phyloP scores from a whole-genome alignment of 1,140 invertebrate species.

The Trypoxylus dichotomus region DNA sequence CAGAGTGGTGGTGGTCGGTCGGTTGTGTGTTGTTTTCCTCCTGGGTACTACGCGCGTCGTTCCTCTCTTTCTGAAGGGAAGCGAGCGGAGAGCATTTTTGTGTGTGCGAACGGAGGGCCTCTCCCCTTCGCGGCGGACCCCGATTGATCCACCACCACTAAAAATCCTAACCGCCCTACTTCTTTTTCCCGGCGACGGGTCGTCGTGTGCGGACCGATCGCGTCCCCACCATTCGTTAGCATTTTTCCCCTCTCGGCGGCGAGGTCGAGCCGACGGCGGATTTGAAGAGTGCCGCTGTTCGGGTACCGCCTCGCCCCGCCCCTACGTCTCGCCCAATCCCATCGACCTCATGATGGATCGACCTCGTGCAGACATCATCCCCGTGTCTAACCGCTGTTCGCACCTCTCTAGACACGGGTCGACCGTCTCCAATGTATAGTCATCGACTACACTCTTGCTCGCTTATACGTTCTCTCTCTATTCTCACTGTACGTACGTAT shows the following conservation, averaged over 20 bases:
- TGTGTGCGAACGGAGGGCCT: constrained; percentile 38
- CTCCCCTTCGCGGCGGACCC: constrained; percentile 36
- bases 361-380: constrained; percentile 46
- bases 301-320: constrained; percentile 38
- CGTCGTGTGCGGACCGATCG: constrained; percentile 22
- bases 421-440: constrained; percentile 13
- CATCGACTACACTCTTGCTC: not conserved
- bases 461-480: not conserved
- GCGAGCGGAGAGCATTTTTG: constrained; percentile 41
- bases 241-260: constrained; percentile 60
- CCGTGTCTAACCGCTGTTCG: constrained; percentile 42
- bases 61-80: constrained; percentile 43
- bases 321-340: constrained; percentile 56
- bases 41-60: constrained; percentile 38
- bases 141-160: constrained; percentile 53
- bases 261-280: constrained; percentile 46
- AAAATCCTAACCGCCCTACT: constrained; percentile 53
- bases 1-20: constrained; percentile 6
- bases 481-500: not conserved
- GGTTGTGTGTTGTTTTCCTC: constrained; percentile 40
- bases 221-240: constrained; percentile 49
- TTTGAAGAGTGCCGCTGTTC: constrained; percentile 40
- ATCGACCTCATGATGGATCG: constrained; percentile 44
- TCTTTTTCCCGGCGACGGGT: constrained; percentile 46
- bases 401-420: constrained; percentile 41